Evolutionary conservation across 2,888 invertebrate species (phyloP).

Genomic region (Andricus curvator): DNA sequence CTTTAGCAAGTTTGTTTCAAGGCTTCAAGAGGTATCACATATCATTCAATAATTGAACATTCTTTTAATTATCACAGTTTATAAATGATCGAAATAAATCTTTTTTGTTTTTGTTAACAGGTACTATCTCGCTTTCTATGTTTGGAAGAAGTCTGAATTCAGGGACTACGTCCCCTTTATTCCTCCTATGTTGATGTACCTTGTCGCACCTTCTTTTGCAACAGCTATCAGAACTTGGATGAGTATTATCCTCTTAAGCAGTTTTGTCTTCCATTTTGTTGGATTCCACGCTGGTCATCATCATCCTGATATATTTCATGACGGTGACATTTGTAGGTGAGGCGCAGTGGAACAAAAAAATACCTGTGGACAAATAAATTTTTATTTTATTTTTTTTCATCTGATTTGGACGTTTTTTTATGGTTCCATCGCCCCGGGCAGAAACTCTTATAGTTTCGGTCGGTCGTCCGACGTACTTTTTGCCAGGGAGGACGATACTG

Average conservation of each 20-base stretch:
- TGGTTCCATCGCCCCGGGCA: too few species aligned
- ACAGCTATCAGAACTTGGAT: constrained; percentile 80
- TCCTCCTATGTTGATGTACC: constrained; percentile 78
- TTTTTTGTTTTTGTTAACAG: constrained; percentile 51
- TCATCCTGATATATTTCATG: constrained; percentile 88
- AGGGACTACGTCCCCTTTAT: constrained; percentile 73
- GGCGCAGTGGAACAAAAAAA: too few species aligned
- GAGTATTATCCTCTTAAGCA: constrained; percentile 80
- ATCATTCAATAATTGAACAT: neutral
- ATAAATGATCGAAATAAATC: neutral
- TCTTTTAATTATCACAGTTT: neutral
- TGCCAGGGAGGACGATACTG: too few species aligned
- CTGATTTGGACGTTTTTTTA: too few species aligned
- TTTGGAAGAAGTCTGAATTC: constrained; percentile 59
- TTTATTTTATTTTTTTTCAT: too few species aligned
- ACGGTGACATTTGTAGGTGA: constrained; percentile 86
- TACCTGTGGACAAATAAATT: too few species aligned
- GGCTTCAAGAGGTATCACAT: constrained; percentile 77
- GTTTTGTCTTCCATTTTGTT: constrained; percentile 83
- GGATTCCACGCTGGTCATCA: constrained; percentile 89
- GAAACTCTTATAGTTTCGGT: too few species aligned
- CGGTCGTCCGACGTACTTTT: too few species aligned
- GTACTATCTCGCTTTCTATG: constrained; percentile 59
- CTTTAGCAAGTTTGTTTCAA: constrained; percentile 72
- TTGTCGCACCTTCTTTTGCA: constrained; percentile 70